A percentile compares a stretch with the other conserved stretches of the same genome.
Evolutionary conservation across 2,888 invertebrate genomes (phyloP).

Genomic region (Blastobasis lacticolella): DNA sequence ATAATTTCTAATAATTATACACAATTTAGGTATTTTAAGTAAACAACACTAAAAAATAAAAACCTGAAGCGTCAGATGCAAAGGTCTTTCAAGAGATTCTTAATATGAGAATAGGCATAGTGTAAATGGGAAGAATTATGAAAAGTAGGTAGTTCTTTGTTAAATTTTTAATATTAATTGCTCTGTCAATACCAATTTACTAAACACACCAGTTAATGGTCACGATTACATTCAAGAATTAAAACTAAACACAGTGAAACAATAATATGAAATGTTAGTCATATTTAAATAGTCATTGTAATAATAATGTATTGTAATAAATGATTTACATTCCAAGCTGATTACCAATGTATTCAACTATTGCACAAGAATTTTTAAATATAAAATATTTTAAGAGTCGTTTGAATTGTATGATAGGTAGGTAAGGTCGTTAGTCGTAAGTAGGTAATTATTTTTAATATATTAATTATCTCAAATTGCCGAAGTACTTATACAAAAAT

Average conservation of each 20-base stretch:
- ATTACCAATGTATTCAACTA: conserved; percentile 12
- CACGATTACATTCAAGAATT: not conserved
- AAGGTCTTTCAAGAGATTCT: too few relatives aligned
- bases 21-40: too few relatives aligned
- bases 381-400: not conserved
- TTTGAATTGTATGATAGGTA: not conserved
- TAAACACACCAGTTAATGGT: too few relatives aligned
- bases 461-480: not conserved
- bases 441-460: not conserved
- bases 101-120: too few relatives aligned
- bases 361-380: not conserved
- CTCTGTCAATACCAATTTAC: too few relatives aligned
- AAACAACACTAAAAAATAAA: too few relatives aligned
- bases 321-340: conserved; percentile 26
- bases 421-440: not conserved
- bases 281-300: conserved; percentile 20
- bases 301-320: conserved; percentile 12
- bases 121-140: too few relatives aligned
- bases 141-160: too few relatives aligned
- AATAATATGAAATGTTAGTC: conserved; percentile 26
- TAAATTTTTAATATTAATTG: too few relatives aligned
- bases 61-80: too few relatives aligned
- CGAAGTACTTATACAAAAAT: not conserved
- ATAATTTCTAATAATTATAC: too few relatives aligned
- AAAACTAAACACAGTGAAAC: conserved; percentile 8